Evolutionary conservation across 2,797 vertebrate species (phyloP).

Genomic region (Xiphorhynchus erythropygius): DNA sequence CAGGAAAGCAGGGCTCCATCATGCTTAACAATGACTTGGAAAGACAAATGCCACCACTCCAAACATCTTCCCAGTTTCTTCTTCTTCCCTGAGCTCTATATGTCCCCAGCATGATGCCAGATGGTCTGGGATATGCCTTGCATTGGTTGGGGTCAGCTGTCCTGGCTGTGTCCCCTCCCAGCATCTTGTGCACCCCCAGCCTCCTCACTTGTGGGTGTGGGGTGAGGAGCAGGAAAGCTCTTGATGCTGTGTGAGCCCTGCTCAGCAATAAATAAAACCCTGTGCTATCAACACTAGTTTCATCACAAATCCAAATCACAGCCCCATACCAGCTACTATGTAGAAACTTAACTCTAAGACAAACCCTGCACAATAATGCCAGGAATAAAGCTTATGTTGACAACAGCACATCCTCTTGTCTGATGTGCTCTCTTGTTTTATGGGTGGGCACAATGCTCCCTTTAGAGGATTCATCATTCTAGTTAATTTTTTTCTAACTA

Average conservation of each 20-base stretch:
- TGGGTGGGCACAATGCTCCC: background rate
- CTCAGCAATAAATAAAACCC: background rate
- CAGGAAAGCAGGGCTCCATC: background rate
- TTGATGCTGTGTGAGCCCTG: background rate
- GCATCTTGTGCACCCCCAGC: accelerated
- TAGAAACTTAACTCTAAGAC: background rate
- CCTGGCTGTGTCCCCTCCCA: background rate
- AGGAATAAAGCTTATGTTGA: background rate
- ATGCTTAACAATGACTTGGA: accelerated
- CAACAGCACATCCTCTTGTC: background rate
- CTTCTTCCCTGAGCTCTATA: background rate
- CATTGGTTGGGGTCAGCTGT: background rate
- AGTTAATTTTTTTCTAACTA: background rate
- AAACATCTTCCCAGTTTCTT: accelerated
- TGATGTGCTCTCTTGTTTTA: background rate
- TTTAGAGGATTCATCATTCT: background rate
- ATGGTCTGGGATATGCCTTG: background rate
- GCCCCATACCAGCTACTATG: background rate
- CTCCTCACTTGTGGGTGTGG: accelerated
- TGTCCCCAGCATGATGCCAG: background rate
- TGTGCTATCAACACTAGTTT: background rate
- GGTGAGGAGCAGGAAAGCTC: background rate
- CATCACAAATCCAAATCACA: background rate
- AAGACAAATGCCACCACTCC: accelerated
- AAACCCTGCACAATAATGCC: background rate